Conservation (phyloP, 2,113 vertebrate genomes). For the Myiopsitta monachus region DNA sequence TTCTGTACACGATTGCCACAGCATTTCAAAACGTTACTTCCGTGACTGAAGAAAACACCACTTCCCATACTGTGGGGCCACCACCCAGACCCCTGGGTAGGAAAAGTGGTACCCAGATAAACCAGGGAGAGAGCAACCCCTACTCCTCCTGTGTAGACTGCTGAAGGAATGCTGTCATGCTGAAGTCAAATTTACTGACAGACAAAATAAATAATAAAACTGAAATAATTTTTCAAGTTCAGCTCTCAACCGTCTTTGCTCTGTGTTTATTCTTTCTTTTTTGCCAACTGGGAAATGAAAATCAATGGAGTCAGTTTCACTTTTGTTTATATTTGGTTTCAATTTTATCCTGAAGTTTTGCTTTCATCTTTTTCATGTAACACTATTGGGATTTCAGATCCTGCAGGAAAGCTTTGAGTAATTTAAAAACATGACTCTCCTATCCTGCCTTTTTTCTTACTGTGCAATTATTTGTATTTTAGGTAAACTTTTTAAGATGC, state of each 20-base stretch:
- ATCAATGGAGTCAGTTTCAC: conserved; percentile 32
- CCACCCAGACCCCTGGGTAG: background rate
- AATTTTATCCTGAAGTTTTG: conserved; percentile 63
- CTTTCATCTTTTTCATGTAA: conserved; percentile 50
- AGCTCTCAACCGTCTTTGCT: background rate
- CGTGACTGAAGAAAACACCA: fast-evolving
- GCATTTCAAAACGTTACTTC: background rate
- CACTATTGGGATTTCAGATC: background rate
- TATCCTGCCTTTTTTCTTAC: background rate
- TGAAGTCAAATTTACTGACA: background rate
- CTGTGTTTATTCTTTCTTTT: conserved; percentile 45
- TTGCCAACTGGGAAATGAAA: conserved; percentile 54
- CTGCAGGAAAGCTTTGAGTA: background rate
- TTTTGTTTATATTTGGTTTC: conserved; percentile 66
- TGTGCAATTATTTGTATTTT: background rate
- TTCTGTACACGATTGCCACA: fast-evolving
- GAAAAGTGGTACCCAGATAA: background rate
- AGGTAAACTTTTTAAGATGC: background rate
- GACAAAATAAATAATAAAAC: background rate
- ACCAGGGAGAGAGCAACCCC: background rate
- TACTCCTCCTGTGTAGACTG: background rate
- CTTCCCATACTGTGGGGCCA: background rate
- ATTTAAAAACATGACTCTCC: background rate
- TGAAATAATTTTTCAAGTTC: background rate
- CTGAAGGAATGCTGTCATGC: background rate